Base-by-base conservation (phyloP, 2,888 invertebrate species). In the Zaprionus lineosus region DNA sequence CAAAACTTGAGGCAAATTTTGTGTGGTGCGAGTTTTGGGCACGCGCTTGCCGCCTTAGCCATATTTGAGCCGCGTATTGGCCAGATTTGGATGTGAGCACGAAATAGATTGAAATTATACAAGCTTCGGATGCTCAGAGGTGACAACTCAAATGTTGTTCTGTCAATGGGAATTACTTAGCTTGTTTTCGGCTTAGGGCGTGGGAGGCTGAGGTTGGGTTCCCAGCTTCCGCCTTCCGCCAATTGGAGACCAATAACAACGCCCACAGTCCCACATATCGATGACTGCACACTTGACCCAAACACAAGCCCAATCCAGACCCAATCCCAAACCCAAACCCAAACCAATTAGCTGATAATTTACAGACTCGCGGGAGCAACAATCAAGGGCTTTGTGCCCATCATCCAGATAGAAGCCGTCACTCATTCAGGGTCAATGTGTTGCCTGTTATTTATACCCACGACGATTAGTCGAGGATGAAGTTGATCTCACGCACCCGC, bases 381-480 rank as follows among this genome's bases (percentile, higher is more conserved):
- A 78, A 78, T 79, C 70, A 53, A 28, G 15, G 50, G 43, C 70
- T 70, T 70, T 78, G 76, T 78, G 41, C 24, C 29, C 68, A 53
- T 53, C 51, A 14, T 0, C 1, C 12, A 14, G 24, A 47, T 24
- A 29, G 37, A 59, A 69, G 21, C 44, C 51, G 29, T 37, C 41
- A 14, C 28, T 29, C 55, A 52, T 39, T 73, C 84, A 77, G 84
- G 83, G 79, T 77, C 83, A 79, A 75, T 79, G 79, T 72, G 83
- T 72, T 65, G 82, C 67, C 60, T 69, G 78, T 55, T 63, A 43
- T 52, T 39, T 48, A 63, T 55, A 55, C 43, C n/a, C n/a, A n/a
- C n/a, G n/a, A n/a, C n/a, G n/a, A n/a, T n/a, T n/a, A n/a, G n/a
- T n/a, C n/a, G n/a, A n/a, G n/a, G n/a, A n/a, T n/a, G n/a, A n/a